Conservation (phyloP, 2,113 vertebrate species). For the Polyodon spathula region DNA sequence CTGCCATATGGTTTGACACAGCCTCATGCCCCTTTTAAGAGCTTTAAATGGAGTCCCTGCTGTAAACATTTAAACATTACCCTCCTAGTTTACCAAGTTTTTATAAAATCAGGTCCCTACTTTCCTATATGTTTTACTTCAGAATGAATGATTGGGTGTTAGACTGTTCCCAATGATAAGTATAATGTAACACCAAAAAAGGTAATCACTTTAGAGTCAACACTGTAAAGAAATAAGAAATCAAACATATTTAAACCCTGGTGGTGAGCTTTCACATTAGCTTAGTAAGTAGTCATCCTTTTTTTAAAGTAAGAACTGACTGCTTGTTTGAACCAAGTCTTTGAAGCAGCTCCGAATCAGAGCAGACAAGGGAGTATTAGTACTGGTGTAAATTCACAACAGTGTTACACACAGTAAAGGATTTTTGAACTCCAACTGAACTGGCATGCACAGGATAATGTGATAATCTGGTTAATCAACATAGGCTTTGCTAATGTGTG, state of each 20-base stretch:
- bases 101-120: too few species aligned
- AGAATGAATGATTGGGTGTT: too few species aligned
- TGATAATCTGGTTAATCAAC: slow-evolving; percentile 51
- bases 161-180: slow-evolving; percentile 40
- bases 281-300: slow-evolving; percentile 8
- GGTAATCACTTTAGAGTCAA: slow-evolving; percentile 7
- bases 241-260: slow-evolving; percentile 6
- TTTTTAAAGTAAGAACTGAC: slow-evolving; percentile 11
- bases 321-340: slow-evolving; percentile 50
- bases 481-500: slow-evolving; percentile 59
- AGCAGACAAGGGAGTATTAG: slow-evolving; percentile 55
- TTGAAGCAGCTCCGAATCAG: slow-evolving; percentile 49
- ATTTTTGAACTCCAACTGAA: slow-evolving; percentile 60
- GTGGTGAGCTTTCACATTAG: slow-evolving; percentile 11
- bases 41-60: too few species aligned
- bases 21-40: too few species aligned
- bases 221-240: slow-evolving; percentile 21
- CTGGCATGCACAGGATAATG: slow-evolving; percentile 58
- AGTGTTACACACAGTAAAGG: slow-evolving; percentile 40
- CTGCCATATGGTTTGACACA: too few species aligned
- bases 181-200: slow-evolving; percentile 9
- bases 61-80: too few species aligned
- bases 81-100: too few species aligned
- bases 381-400: slow-evolving; percentile 47
- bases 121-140: too few species aligned